These are phyloP conservation scores for Catostylus mosaicus DNA, from an alignment of 30 jellyfish, hydroid and myxozoan genomes.

Conservation along the genomic window DNA sequence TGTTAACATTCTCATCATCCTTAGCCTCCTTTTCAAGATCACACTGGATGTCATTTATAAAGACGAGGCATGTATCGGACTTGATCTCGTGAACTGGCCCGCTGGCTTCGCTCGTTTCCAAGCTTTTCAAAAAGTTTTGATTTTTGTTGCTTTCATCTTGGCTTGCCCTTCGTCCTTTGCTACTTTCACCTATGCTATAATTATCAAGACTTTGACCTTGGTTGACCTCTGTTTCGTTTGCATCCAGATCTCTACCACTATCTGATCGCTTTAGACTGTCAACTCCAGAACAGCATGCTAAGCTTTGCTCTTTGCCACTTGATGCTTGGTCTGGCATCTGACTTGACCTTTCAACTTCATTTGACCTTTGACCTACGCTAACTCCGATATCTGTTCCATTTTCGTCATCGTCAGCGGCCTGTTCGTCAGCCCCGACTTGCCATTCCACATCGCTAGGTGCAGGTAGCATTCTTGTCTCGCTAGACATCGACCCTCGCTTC, in stretches of 20 bases:
- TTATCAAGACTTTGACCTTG: too few species aligned
- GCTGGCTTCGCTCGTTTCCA: too few species aligned
- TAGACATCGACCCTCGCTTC: conserved; percentile 8
- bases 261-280: too few species aligned
- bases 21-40: not conserved
- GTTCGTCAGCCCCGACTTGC: not conserved
- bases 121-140: too few species aligned
- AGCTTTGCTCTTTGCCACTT: not conserved
- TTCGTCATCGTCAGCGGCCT: not conserved
- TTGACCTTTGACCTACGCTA: not conserved
- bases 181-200: too few species aligned
- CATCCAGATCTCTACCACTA: not conserved
- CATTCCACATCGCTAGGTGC: not conserved
- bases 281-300: not conserved
- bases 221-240: too few species aligned
- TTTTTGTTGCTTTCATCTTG: too few species aligned
- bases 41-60: not conserved
- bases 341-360: not conserved
- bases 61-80: not conserved
- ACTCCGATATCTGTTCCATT: not conserved
- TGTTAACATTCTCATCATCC: not conserved
- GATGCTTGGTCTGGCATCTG: not conserved
- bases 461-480: conserved; percentile 10
- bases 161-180: too few species aligned
- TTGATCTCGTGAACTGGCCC: not conserved